These are phyloP conservation scores for Agriopis aurantiaria DNA, from an alignment of 2,888 invertebrate species.

Conservation along the genomic window DNA sequence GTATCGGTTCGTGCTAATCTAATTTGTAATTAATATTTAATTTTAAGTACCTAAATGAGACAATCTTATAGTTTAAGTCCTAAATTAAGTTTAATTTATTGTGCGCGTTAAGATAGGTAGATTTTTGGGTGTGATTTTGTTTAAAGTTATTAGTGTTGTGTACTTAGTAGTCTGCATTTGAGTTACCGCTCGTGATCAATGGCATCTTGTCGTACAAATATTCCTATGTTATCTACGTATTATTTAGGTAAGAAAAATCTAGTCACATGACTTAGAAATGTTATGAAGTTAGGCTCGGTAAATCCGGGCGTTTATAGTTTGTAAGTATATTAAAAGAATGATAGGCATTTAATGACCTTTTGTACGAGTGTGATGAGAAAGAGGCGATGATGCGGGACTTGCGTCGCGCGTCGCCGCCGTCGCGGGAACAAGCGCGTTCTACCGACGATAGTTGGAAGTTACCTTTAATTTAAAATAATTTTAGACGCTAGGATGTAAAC, in stretches of 20 bases:
- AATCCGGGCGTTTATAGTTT: conserved; percentile 78
- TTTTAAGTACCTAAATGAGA: conserved; percentile 64
- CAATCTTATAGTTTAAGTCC: conserved; percentile 70
- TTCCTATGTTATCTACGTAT: conserved; percentile 86
- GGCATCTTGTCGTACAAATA: conserved; percentile 87
- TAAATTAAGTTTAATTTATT: conserved; percentile 82
- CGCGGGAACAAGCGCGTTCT: conserved; percentile 37
- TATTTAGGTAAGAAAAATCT: conserved; percentile 84
- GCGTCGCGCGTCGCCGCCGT: conserved; percentile 14
- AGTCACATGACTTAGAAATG: conserved; percentile 86
- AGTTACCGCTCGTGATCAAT: conserved; percentile 86
- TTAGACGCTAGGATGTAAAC: conserved; percentile 77
- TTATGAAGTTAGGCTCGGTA: conserved; percentile 78
- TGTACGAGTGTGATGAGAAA: conserved; percentile 56
- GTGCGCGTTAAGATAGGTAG: conserved; percentile 67
- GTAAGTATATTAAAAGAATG: conserved; percentile 63
- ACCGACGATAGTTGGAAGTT: conserved; percentile 76
- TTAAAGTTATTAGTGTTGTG: conserved; percentile 76
- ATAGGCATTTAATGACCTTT: conserved; percentile 77
- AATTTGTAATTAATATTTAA: conserved; percentile 49
- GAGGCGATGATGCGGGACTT: conserved; percentile 25
- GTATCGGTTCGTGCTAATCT: conserved; percentile 78
- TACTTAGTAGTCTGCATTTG: conserved; percentile 85
- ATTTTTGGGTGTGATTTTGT: conserved; percentile 82
- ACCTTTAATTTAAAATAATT: conserved; percentile 81